A percentile compares a stretch with the other conserved stretches of the same genome.
phyloP scores from a whole-genome alignment of 64 coral and sea anemone species.

The Montipora sp. region DNA sequence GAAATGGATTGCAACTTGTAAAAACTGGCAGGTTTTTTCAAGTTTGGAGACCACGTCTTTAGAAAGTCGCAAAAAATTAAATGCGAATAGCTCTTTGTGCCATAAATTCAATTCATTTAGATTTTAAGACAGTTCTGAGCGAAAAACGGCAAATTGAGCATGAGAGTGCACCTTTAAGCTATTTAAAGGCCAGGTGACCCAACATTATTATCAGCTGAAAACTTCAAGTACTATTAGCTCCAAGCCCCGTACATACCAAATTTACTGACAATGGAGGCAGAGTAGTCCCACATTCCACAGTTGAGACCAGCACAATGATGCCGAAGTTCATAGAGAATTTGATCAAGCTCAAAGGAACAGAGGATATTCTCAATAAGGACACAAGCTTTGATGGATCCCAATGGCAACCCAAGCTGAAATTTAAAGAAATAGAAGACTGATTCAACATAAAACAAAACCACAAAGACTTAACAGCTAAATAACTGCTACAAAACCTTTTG shows the following conservation, averaged over 20 bases:
- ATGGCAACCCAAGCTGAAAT: conserved; percentile 69
- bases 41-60: too few relatives aligned
- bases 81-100: too few relatives aligned
- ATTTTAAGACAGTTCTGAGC: too few relatives aligned
- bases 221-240: too few relatives aligned
- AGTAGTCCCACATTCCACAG: conserved; percentile 96
- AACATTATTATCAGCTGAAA: too few relatives aligned
- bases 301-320: conserved; percentile 86
- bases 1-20: too few relatives aligned
- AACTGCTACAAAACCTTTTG: conserved; percentile 29
- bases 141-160: too few relatives aligned
- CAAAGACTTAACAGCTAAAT: neutral
- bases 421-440: neutral
- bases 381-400: conserved; percentile 79
- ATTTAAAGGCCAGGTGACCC: too few relatives aligned
- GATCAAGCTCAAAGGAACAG: conserved; percentile 81
- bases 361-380: conserved; percentile 81
- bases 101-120: too few relatives aligned
- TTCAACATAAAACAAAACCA: neutral
- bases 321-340: conserved; percentile 77
- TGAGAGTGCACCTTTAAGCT: too few relatives aligned
- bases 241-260: conserved; percentile 62
- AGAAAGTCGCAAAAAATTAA: too few relatives aligned
- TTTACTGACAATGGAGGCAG: conserved; percentile 80
- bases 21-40: too few relatives aligned